A percentile compares a stretch with the other conserved stretches of the same genome.
phyloP scores from a whole-genome alignment of 2,888 invertebrate species.

The Flexamia atlantica region DNA sequence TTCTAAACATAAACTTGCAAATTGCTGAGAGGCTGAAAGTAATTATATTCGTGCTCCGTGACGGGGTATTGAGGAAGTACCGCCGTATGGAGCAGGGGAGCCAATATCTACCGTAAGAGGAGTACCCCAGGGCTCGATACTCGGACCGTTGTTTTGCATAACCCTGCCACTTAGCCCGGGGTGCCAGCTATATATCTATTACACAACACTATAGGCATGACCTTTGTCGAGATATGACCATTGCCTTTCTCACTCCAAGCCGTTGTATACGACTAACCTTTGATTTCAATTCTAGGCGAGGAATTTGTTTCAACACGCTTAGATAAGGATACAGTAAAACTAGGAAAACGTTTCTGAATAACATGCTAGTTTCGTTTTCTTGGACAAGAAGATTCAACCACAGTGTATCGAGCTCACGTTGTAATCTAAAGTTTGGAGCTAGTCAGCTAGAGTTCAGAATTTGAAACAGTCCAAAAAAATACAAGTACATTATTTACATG shows the following conservation, averaged over 20 bases:
- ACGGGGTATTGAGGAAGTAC: neutral
- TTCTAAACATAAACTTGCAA: no score
- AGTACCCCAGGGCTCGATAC: constrained; percentile 26
- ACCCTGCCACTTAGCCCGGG: neutral
- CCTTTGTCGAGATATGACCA: constrained; percentile 46
- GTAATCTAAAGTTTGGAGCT: no score
- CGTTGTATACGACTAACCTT: constrained; percentile 44
- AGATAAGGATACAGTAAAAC: neutral
- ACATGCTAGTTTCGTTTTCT: no score
- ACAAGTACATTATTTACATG: no score
- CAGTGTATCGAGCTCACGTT: no score
- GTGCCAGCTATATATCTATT: constrained; percentile 44
- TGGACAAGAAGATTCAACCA: no score
- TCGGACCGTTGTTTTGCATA: constrained; percentile 44
- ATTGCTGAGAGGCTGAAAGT: no score
- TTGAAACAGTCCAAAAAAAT: no score
- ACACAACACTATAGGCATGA: constrained; percentile 26
- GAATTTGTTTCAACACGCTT: constrained; percentile 17
- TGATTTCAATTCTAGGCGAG: constrained; percentile 27
- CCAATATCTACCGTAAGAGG: constrained; percentile 1
- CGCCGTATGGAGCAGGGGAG: neutral
- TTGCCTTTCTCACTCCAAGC: constrained; percentile 8
- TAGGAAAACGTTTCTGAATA: no score
- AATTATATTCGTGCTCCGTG: neutral
- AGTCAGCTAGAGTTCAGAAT: no score